Evolutionary conservation across 2,113 vertebrate genomes (phyloP), one percentile per base, ranked within the genome.

Genomic region (Pollimyrus isidori): DNA sequence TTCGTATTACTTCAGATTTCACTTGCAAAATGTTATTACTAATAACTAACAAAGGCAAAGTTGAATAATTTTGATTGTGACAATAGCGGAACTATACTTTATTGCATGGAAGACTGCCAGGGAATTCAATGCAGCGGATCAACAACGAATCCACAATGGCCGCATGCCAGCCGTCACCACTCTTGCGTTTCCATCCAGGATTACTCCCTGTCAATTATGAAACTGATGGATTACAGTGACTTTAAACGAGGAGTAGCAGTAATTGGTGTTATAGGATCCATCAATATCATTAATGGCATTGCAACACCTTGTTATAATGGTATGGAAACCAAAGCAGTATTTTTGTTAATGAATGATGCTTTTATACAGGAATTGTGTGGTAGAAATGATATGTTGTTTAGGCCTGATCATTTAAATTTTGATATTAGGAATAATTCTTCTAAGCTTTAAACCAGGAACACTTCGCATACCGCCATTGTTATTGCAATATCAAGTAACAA

Each of bases 51-150:
- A 58, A 85, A 50, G 42, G 11, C 21, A 88, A 80, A 86, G 87
- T 86, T 88, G 83, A 91, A 91, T 91, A 92, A 93, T 73, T 69
- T 56, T 50, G 17, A 50, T 19, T 45, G 21, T 30, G 58, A 91
- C 89, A 73, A 92, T 91, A 84, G 89, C 49, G 89, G 94, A 92
- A 90, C 95, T 93, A 87, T 91, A 92, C 94, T 94, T 95, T 93
- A 91, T 89, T 91, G 88, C 92, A 93, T 91, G 90, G 88, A 90
- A 35, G 7, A 80, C 69, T 92, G 93, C 91, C 92, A 93, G 92
- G 92, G 91, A 93, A 93, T 93, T 94, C 91, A 94, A 93, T 92
- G 92, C 90, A 73, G 92, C 82, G 88, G 91, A 93, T 92, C 93
- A 93, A 91, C 92, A 89, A 91, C 1, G 91, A 94, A 92, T 94